Base-by-base conservation (phyloP, 2,888 invertebrate species). In the Hyposoter didymator region DNA sequence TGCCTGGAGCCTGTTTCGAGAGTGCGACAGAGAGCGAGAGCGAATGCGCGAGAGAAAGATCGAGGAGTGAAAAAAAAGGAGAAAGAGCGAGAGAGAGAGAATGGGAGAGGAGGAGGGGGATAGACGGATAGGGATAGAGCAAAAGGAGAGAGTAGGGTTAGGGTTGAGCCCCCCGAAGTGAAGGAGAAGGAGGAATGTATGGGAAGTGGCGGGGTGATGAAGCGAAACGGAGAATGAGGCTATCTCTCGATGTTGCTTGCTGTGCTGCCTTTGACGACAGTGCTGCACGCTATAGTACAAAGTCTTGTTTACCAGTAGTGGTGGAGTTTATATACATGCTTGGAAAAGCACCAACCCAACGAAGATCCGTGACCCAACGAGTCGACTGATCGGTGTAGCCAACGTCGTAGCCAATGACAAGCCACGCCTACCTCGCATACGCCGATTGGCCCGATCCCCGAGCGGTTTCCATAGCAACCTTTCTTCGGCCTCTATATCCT, bases 391-490 rank as follows among this genome's bases (percentile, higher is more conserved):
- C 66, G 84, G 86, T 80, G 78, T 76, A 74, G 84, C 85, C 86
- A 82, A 84, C 86, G 85, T 84, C 84, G 87, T 66, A 79, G 90
- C 92, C 91, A 91, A 92, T 91, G 91, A 88, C 88, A 91, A 72
- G 90, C 92, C 94, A 94, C 92, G 95, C 95, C 92, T 93, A 94
- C 89, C 90, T 93, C 90, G 93, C 92, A 87, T 92, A 93, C 91
- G 94, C 92, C 93, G 95, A 95, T 92, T 95, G 94, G 92, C 95
- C 95, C 92, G 95, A 95, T 94, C 94, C 94, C 90, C 95, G 94
- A 90, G 94, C 94, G 89, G 95, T 94, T 90, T 94, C 95, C 94
- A 95, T 95, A 90, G 92, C 89, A 92, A 93, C 93, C 90, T 91
- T 93, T 92, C 92, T 93, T 92, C 91, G 90, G 87, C 91, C 91